Conservation (phyloP, 2,797 vertebrate species). For the Hemitrygon akajei region DNA sequence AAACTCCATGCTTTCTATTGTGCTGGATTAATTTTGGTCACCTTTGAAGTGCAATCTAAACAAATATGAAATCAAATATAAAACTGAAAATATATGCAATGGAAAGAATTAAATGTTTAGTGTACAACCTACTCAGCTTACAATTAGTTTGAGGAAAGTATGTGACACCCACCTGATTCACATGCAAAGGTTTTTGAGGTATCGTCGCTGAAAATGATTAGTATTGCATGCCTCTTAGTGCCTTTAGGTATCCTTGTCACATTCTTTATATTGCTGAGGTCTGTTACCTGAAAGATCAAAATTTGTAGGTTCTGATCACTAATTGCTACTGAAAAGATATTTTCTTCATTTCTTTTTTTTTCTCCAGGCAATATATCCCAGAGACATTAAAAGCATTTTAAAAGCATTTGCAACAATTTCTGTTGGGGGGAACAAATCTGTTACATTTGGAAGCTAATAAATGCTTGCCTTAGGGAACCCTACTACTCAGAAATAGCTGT, state of each 20-base stretch:
- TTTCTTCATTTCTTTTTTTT: background rate
- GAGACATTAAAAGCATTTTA: background rate
- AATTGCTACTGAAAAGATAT: background rate
- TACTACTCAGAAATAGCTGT: background rate
- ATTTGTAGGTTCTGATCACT: slow-evolving; percentile 21
- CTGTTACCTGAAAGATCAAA: slow-evolving; percentile 60
- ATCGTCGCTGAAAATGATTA: slow-evolving; percentile 64
- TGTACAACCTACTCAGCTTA: background rate
- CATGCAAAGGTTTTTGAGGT: slow-evolving; percentile 70
- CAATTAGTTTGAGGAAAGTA: background rate
- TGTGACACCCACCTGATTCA: slow-evolving; percentile 64
- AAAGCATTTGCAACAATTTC: background rate
- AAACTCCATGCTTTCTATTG: background rate
- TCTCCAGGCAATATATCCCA: background rate
- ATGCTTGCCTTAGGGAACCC: background rate
- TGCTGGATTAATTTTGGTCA: background rate
- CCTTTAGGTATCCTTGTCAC: slow-evolving; percentile 60
- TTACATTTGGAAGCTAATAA: background rate
- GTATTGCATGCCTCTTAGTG: slow-evolving; percentile 67
- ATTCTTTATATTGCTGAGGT: slow-evolving; percentile 65
- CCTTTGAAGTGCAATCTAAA: background rate
- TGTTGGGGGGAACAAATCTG: background rate
- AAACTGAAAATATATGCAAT: background rate
- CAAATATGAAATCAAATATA: background rate
- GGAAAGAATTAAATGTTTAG: background rate